Evolutionary conservation across 2,888 invertebrate species (phyloP).

Genomic region (Xiphydria camelus): DNA sequence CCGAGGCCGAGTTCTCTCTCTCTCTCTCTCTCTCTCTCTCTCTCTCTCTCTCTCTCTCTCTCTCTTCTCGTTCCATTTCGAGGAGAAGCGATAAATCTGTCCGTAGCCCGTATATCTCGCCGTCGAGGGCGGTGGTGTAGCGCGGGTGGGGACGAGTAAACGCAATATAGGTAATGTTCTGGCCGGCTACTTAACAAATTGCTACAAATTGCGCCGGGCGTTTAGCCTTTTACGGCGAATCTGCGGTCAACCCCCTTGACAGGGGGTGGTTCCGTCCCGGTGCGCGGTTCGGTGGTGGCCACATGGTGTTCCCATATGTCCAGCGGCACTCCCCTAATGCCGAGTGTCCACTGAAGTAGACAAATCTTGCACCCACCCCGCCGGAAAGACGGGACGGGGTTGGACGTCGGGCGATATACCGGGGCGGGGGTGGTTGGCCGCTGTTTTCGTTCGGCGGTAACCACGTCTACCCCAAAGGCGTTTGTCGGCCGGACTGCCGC

Average conservation of each 20-base stretch:
- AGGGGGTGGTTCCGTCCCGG: slow-evolving; percentile 8
- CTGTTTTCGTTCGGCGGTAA: slow-evolving; percentile 16
- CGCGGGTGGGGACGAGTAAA: slow-evolving; percentile 32
- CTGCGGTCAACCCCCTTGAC: slow-evolving; percentile 25
- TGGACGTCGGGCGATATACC: neutral
- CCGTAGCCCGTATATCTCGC: slow-evolving; percentile 44
- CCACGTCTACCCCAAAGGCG: slow-evolving; percentile 15
- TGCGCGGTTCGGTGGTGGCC: slow-evolving; percentile 39
- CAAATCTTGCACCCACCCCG: slow-evolving; percentile 27
- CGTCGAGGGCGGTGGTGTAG: too few species aligned
- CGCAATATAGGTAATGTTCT: slow-evolving; percentile 57
- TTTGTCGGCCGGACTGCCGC: slow-evolving; percentile 34
- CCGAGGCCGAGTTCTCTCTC: too few species aligned
- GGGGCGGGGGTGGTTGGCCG: too few species aligned
- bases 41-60: slow-evolving; percentile 10
- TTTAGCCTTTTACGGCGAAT: slow-evolving; percentile 46
- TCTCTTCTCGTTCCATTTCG: too few species aligned
- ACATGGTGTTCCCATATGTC: slow-evolving; percentile 58
- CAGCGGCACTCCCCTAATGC: slow-evolving; percentile 32
- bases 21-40: too few species aligned
- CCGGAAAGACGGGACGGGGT: neutral
- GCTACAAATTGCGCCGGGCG: slow-evolving; percentile 56
- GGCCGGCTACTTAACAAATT: slow-evolving; percentile 57
- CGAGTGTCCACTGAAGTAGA: slow-evolving; percentile 37
- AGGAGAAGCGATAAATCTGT: slow-evolving; percentile 49